Evolutionary conservation across 2,888 invertebrate genomes (phyloP).

Genomic region (Sisyra nigra): DNA sequence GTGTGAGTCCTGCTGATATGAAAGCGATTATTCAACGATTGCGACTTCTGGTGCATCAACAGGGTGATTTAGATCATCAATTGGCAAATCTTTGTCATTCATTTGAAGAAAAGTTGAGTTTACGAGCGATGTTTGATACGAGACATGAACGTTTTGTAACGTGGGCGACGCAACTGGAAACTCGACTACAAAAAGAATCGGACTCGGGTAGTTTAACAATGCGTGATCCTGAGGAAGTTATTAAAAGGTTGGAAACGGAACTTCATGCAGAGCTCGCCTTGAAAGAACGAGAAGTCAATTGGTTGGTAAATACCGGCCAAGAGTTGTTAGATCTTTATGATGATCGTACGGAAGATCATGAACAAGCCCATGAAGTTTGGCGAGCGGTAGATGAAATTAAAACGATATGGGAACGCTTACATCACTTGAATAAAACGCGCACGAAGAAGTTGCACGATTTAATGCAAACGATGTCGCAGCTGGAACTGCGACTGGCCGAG

Average conservation of each 20-base stretch:
- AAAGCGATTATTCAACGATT: slow-evolving; percentile 62
- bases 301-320: slow-evolving; percentile 53
- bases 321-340: slow-evolving; percentile 46
- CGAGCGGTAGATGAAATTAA: slow-evolving; percentile 36
- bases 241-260: slow-evolving; percentile 56
- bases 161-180: slow-evolving; percentile 56
- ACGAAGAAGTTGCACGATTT: slow-evolving; percentile 57
- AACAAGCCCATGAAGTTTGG: slow-evolving; percentile 36
- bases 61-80: slow-evolving; percentile 66
- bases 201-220: slow-evolving; percentile 27
- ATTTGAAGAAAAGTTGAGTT: slow-evolving; percentile 55
- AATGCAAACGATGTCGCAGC: slow-evolving; percentile 47
- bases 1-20: slow-evolving; percentile 69
- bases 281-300: slow-evolving; percentile 62
- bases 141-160: slow-evolving; percentile 44
- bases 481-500: slow-evolving; percentile 56
- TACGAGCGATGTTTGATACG: slow-evolving; percentile 52
- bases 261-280: slow-evolving; percentile 57
- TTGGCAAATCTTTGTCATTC: slow-evolving; percentile 52
- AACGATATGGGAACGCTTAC: slow-evolving; percentile 50
- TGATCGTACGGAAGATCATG: slow-evolving; percentile 40
- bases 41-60: slow-evolving; percentile 64
- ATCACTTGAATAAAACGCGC: slow-evolving; percentile 45
- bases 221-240: slow-evolving; percentile 55
- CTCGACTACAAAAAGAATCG: slow-evolving; percentile 35